Evolutionary conservation across 2,113 vertebrate species (phyloP), one percentile per base, ranked within the genome.

Genomic region (Clarias batrachus): DNA sequence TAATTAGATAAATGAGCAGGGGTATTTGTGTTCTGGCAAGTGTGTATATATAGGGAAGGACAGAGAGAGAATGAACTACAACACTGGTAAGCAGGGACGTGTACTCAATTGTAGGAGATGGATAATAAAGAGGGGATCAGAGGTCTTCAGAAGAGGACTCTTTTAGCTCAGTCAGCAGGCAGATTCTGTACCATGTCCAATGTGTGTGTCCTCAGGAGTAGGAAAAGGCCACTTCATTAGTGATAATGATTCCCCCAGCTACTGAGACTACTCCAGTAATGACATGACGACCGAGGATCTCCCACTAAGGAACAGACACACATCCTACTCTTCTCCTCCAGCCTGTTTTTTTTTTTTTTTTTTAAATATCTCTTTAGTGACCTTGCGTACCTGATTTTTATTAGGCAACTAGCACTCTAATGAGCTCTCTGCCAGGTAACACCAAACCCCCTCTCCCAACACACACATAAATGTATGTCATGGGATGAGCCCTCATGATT

Each of bases 361-460:
- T 56, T 56, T 48, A 48, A 48, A 48, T 41, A 62, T 79, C 73
- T 74, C 54, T 73, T 85, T 70, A 78, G 52, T 84, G 56, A 70
- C 63, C 83, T 52, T 25, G 21, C 73, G 33, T 62, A 79, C 66
- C 70, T 86, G 82, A 73, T 68, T 37, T 90, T 93, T 91, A 94
- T 95, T 95, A 94, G 89, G 4, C 85, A 93, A 89, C 91, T 93
- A 92, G 91, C 91, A 85, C 87, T 86, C 54, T 95, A 95, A 95
- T 94, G 93, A 95, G 92, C 86, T 93, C 93, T 94, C 94, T 90
- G 41, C 80, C 33, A 37, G 73, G 57, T 66, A 33, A 21, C 56
- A 33, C 33, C 33, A 37, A 2, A 1, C 63, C 23, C 33, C 54
- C 1, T 41, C 48, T 27, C 48, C 1, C 21, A 9, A 48, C n/a